Evolutionary conservation across 2,113 vertebrate genomes (phyloP).

Genomic region (Electrona antarctica): DNA sequence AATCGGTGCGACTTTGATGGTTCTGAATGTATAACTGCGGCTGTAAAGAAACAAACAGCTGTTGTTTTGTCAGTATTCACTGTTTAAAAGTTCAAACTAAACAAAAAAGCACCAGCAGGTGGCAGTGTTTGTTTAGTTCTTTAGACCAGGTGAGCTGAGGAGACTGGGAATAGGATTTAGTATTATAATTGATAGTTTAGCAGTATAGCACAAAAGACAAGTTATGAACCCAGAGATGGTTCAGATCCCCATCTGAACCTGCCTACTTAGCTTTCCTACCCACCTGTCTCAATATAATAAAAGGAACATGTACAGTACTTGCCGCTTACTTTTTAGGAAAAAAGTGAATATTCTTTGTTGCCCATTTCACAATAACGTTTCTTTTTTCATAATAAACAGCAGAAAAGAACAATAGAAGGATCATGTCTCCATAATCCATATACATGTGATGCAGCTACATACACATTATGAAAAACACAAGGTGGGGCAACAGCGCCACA

Average conservation of each 20-base stretch:
- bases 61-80: neutral
- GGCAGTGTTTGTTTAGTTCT: slow-evolving; percentile 31
- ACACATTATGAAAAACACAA: neutral
- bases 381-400: neutral
- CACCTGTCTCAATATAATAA: too few relatives aligned
- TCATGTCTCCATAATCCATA: neutral
- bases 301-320: too few relatives aligned
- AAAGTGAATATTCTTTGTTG: too few relatives aligned
- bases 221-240: too few relatives aligned
- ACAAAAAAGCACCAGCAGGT: slow-evolving; percentile 35
- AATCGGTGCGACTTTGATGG: too few relatives aligned
- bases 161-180: neutral
- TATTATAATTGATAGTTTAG: too few relatives aligned
- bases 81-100: neutral
- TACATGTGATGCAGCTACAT: neutral
- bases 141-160: neutral
- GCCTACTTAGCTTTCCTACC: too few relatives aligned
- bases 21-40: neutral
- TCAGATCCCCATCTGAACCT: too few relatives aligned
- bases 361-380: neutral
- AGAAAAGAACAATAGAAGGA: neutral
- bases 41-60: neutral
- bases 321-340: too few relatives aligned
- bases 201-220: too few relatives aligned
- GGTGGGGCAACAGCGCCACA: slow-evolving; percentile 47